Percentiles rank a stretch among this genome's conserved stretches.
These are phyloP conservation scores for Gobionotothen gibberifrons DNA, from an alignment of 2,797 vertebrate genomes.

Conservation along the genomic window DNA sequence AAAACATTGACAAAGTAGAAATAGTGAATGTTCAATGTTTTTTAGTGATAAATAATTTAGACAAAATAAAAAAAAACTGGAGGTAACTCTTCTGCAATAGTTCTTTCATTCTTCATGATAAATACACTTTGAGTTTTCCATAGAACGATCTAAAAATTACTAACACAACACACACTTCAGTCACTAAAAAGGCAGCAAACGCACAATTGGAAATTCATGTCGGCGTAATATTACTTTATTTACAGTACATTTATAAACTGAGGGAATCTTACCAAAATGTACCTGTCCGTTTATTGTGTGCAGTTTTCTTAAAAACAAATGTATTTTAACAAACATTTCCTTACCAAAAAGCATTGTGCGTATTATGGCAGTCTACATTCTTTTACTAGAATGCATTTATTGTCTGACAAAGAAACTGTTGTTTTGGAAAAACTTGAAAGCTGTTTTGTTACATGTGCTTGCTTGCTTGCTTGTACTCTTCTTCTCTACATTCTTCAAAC, in stretches of 20 bases:
- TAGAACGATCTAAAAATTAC: neutral
- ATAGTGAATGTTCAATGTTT: neutral
- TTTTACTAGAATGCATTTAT: neutral
- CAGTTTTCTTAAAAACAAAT: neutral
- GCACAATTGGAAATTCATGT: neutral
- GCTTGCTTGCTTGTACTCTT: slow-evolving; percentile 4
- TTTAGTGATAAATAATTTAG: neutral
- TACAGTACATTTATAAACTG: too few species aligned
- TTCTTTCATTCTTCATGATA: neutral
- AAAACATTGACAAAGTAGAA: neutral
- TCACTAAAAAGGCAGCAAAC: neutral
- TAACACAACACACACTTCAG: neutral
- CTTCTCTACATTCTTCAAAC: slow-evolving; percentile 22
- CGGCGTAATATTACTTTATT: neutral
- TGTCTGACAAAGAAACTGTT: neutral
- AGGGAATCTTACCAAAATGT: neutral
- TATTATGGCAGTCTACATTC: neutral
- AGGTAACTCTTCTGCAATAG: neutral
- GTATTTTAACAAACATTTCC: neutral
- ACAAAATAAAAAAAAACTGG: neutral
- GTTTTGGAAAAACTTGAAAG: neutral
- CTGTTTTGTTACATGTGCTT: neutral
- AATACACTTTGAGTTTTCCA: neutral
- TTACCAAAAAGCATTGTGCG: neutral
- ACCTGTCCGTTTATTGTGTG: neutral